These are phyloP conservation scores for Petrolisthes cinctipes DNA, from an alignment of 2,888 invertebrate species.

Conservation along the genomic window DNA sequence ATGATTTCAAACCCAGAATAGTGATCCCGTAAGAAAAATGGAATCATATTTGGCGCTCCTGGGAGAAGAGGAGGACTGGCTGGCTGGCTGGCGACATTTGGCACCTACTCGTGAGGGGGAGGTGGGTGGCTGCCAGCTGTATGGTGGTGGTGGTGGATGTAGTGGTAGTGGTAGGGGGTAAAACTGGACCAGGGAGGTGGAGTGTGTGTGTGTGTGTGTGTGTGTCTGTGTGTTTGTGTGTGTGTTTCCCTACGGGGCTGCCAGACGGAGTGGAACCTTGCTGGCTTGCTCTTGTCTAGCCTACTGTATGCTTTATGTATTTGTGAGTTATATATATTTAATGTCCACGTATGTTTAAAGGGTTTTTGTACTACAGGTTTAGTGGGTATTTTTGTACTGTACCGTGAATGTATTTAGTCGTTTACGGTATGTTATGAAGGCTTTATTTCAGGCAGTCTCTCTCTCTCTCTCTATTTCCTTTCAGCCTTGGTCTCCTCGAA, in stretches of 20 bases:
- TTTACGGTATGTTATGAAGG: neutral
- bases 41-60: neutral
- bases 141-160: too few species aligned
- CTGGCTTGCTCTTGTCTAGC: neutral
- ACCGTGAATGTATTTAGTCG: neutral
- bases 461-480: neutral
- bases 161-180: neutral
- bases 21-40: too few species aligned
- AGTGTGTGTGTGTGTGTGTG: too few species aligned
- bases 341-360: too few species aligned
- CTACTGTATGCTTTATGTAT: too few species aligned
- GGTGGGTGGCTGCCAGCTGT: neutral
- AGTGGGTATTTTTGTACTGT: neutral
- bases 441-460: neutral
- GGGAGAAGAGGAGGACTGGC: neutral
- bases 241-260: slow-evolving; percentile 1
- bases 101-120: neutral
- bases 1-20: too few species aligned
- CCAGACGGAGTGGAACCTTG: neutral
- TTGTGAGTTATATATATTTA: too few species aligned
- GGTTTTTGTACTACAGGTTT: neutral
- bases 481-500: neutral
- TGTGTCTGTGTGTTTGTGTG: neutral
- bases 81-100: neutral
- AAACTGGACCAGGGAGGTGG: neutral